These are phyloP conservation scores for Patella caerulea DNA, from an alignment of 2,888 invertebrate species.

Conservation along the genomic window DNA sequence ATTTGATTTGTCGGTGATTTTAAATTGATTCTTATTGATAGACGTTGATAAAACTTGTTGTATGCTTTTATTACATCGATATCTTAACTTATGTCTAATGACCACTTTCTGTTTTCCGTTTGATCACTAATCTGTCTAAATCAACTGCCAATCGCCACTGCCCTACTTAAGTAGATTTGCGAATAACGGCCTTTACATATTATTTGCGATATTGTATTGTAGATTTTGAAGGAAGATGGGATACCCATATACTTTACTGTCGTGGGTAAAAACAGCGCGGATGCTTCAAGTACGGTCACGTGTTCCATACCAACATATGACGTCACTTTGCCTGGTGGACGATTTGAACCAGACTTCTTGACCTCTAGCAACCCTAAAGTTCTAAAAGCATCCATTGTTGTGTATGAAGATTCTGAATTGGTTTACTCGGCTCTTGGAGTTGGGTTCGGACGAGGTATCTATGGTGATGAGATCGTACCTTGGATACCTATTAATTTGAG, in stretches of 20 bases:
- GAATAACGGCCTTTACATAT: too few relatives aligned
- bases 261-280: constrained; percentile 48
- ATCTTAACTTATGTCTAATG: too few relatives aligned
- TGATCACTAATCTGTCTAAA: too few relatives aligned
- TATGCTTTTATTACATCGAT: too few relatives aligned
- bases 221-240: constrained; percentile 26
- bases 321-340: constrained; percentile 47
- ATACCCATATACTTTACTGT: constrained; percentile 51
- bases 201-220: too few relatives aligned
- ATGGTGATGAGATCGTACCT: constrained; percentile 17
- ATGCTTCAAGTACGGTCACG: constrained; percentile 37
- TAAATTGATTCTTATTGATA: too few relatives aligned
- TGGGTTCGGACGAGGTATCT: constrained; percentile 24
- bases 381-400: constrained; percentile 42
- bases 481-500: constrained; percentile 20
- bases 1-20: too few relatives aligned
- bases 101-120: too few relatives aligned
- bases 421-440: constrained; percentile 21
- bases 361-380: constrained; percentile 48
- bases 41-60: too few relatives aligned
- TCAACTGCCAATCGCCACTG: too few relatives aligned
- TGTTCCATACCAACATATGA: constrained; percentile 52
- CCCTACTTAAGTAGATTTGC: too few relatives aligned
- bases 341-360: constrained; percentile 41
- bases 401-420: constrained; percentile 47